Conservation (phyloP, 2,113 vertebrate genomes). For the Thunnus maccoyii region DNA sequence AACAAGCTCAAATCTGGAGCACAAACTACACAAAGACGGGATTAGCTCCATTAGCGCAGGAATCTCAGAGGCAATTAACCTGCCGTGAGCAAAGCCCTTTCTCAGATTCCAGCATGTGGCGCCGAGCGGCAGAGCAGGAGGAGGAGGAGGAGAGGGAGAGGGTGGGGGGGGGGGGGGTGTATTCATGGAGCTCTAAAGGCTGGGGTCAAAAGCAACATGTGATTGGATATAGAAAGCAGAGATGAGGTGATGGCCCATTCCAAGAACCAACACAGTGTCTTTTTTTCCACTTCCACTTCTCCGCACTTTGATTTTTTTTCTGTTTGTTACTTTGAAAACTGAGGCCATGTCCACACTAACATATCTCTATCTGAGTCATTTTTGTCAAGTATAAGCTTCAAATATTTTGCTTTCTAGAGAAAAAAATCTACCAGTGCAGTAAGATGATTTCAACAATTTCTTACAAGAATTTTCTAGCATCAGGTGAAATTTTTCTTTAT, state of each 20-base stretch:
- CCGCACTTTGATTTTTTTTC: not conserved
- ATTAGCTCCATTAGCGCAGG: constrained; percentile 70
- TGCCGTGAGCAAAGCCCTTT: constrained; percentile 36
- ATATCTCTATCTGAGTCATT: too few relatives aligned
- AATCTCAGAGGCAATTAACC: constrained; percentile 72
- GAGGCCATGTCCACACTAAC: not conserved
- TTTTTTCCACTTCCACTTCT: not conserved
- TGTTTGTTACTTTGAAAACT: not conserved
- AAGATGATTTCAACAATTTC: too few relatives aligned
- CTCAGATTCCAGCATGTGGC: constrained; percentile 61
- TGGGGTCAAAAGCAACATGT: constrained; percentile 44
- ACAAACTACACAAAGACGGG: constrained; percentile 58
- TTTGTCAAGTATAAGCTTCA: too few relatives aligned
- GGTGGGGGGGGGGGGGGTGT: not conserved
- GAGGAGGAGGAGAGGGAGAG: not conserved
- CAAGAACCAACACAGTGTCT: not conserved
- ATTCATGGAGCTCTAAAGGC: constrained; percentile 21
- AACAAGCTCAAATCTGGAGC: constrained; percentile 55
- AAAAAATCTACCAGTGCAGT: too few relatives aligned
- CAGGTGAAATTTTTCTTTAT: too few relatives aligned
- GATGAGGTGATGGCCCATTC: constrained; percentile 48
- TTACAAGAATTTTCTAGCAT: too few relatives aligned
- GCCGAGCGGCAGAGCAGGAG: not conserved
- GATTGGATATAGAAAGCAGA: constrained; percentile 11
- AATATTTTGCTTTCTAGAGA: too few relatives aligned